Evolutionary conservation across 1,140 invertebrate genomes (phyloP), one percentile per base, ranked within the genome.

Genomic region (Wasmannia auropunctata): DNA sequence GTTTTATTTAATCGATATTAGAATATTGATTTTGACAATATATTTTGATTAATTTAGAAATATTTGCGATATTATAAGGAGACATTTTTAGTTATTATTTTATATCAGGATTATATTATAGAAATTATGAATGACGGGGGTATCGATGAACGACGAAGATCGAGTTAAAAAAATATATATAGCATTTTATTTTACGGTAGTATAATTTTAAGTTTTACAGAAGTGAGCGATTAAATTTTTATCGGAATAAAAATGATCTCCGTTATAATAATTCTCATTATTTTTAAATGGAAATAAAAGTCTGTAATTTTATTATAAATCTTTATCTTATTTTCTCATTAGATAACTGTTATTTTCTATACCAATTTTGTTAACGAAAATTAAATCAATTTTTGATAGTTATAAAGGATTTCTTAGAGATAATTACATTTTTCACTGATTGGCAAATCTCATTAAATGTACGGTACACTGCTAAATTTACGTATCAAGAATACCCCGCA

Each of bases 401-500:
- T 54, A 22, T 37, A 16, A 58, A 37, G 60, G 3, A 58, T 22
- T 28, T 58, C 6, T 25, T 11, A 7, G 14, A 28, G 31, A 58
- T 34, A 49, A 22, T 65, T 1, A 16, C n/a, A 51, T 65, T 79
- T 76, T 16, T 22, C 51, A 34, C 11, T 16, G 14, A 72, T 72
- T 51, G 37, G 19, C 37, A 31, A 83, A 83, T 83, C 25, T 22
- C 8, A 74, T 72, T 74, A 74, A 40, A 28, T 58, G 22, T 49
- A 74, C n/a, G 37, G 56, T 83, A 79, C 10, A 54, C 56, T 51
- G 28, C 8, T 34, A 46, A 63, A 28, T 62, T 84, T 31, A 56
- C 40, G 28, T 84, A 76, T 49, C 81, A 77, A 75, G 81, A 77
- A 85, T 77, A 77, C 8, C 31, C 14, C 16, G 58, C 22, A 37